Evolutionary conservation across 1,140 invertebrate genomes (phyloP), one percentile per base, ranked within the genome.

Genomic region (Rhysida immarginata): DNA sequence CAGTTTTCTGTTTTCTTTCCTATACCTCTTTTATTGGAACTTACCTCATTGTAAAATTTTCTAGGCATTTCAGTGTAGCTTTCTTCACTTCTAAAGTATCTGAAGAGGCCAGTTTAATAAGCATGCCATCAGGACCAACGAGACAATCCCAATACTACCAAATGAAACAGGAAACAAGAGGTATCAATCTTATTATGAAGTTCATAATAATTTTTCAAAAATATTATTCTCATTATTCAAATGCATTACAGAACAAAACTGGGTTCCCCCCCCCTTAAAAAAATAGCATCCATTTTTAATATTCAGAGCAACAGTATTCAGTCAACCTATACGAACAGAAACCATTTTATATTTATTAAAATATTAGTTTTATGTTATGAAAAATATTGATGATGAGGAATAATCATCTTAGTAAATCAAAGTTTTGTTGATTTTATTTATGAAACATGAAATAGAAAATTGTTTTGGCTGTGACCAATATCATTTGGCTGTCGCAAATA

Each of bases 111-210:
- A 71, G 35, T 29, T 64, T 60, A 16, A 65, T 50, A 27, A 71
- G 55, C 5, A 68, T 50, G 1, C 69, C 69, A 14, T 62, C 48
- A 18, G 60, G 58, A 23, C 68, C 68, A 23, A 69, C 42, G 14
- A 71, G 55, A 13, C 56, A 53, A 13, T 69, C 66, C 60, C 67
- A 64, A 46, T 62, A 66, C 69, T 71, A 58, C 26, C 63, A 59
- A 27, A 26, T 35, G 25, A 57, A 44, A 57, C 35, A 41, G 11
- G n/a, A 41, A 41, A 41, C 35, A 41, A 41, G n/a, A 41, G 11
- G 11, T 11, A n/a, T 41, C n/a, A 11, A n/a, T 11, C n/a, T 41
- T 41, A 41, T 41, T 11, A 11, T 11, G 11, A n/a, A 41, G 35
- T 11, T 41, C n/a, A 13, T 26, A n/a, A 59, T 18, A 41, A 8